phyloP scores from a whole-genome alignment of 2,113 vertebrate species.

The Muntiacus reevesi region DNA sequence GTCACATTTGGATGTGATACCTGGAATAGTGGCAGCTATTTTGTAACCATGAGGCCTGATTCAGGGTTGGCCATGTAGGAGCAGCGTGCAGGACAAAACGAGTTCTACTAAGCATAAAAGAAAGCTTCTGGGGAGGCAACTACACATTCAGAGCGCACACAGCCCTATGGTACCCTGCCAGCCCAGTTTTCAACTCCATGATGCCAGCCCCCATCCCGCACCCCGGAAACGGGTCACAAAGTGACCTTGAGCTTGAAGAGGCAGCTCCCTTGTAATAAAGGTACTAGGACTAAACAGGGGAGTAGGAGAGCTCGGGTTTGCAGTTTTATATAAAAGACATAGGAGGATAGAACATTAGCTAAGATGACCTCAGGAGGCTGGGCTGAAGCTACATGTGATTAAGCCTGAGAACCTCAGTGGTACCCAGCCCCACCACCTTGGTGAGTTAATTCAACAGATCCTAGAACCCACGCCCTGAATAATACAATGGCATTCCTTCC shows the following conservation, averaged over 20 bases:
- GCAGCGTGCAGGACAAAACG: neutral
- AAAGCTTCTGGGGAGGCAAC: neutral
- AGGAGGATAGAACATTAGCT: neutral
- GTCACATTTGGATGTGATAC: neutral
- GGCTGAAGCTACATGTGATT: fast-evolving
- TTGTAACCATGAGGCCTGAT: neutral
- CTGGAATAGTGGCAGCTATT: neutral
- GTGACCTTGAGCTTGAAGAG: neutral
- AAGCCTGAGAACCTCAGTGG: fast-evolving
- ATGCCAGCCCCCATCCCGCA: neutral
- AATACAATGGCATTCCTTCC: neutral
- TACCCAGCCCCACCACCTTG: fast-evolving
- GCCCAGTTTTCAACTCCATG: neutral
- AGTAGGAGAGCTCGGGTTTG: neutral
- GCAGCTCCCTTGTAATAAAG: neutral
- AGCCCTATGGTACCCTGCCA: neutral
- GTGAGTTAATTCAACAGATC: neutral
- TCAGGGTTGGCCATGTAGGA: neutral
- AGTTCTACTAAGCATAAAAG: neutral
- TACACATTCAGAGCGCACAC: neutral
- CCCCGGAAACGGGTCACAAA: neutral
- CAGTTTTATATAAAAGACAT: neutral
- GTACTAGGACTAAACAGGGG: neutral
- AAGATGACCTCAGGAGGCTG: no score
- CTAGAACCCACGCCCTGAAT: neutral